These are phyloP conservation scores for Sparus aurata DNA, from an alignment of 2,797 vertebrate genomes.

Conservation along the genomic window DNA sequence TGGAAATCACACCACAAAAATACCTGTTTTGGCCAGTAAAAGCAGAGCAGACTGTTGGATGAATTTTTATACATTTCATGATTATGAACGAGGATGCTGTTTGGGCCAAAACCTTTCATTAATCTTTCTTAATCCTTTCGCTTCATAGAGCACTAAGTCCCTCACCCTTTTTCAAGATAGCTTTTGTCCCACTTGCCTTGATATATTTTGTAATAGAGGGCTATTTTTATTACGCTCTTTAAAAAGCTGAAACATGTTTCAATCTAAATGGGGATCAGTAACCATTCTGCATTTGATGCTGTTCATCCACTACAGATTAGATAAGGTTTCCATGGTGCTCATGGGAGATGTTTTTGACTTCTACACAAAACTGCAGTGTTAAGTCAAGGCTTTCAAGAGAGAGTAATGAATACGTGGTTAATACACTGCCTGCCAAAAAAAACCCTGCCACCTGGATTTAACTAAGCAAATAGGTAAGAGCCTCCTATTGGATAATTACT, in stretches of 20 bases:
- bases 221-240: constrained; percentile 29
- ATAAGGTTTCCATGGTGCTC: constrained; percentile 1
- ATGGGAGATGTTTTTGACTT: background rate
- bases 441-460: too few species aligned
- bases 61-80: constrained; percentile 33
- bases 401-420: background rate
- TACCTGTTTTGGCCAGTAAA: constrained; percentile 21
- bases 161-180: constrained; percentile 35
- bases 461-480: too few species aligned
- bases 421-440: too few species aligned
- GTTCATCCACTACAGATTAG: background rate
- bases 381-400: background rate
- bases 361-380: background rate
- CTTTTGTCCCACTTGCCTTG: constrained; percentile 22
- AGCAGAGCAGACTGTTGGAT: constrained; percentile 12
- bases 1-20: background rate
- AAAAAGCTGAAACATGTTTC: background rate
- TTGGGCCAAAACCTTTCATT: constrained; percentile 31
- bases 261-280: constrained; percentile 1
- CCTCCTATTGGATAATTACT: too few species aligned
- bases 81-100: constrained; percentile 1
- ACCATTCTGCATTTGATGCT: background rate
- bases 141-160: constrained; percentile 13
- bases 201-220: constrained; percentile 9
- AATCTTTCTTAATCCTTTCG: constrained; percentile 49